These are phyloP conservation scores for Nephrotoma appendiculata DNA, from an alignment of 2,888 invertebrate genomes.

Conservation along the genomic window DNA sequence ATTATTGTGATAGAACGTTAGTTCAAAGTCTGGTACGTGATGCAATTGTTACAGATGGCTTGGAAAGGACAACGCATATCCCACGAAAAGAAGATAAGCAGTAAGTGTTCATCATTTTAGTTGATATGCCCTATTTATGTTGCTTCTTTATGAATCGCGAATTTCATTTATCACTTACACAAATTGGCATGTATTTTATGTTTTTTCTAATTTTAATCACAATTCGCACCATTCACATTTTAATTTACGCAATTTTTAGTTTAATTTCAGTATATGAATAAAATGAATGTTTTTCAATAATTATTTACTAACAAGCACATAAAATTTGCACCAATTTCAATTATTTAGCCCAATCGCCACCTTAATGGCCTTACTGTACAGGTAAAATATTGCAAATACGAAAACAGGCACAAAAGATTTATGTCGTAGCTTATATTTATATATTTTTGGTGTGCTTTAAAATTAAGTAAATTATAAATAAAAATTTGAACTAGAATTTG, in stretches of 20 bases:
- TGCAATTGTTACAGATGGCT: constrained; percentile 76
- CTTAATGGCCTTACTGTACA: constrained; percentile 87
- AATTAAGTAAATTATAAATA: not conserved
- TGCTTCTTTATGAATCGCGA: not conserved
- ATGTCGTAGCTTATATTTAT: not conserved
- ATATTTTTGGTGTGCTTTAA: not conserved
- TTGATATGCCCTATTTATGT: not conserved
- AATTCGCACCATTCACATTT: not conserved
- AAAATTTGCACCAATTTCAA: constrained; percentile 8
- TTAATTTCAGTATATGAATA: not conserved
- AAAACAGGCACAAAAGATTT: not conserved
- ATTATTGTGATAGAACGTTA: constrained; percentile 75
- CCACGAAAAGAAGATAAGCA: constrained; percentile 56
- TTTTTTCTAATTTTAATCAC: not conserved
- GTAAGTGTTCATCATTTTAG: constrained; percentile 44
- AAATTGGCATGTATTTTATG: not conserved
- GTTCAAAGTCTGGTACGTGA: constrained; percentile 82
- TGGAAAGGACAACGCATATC: constrained; percentile 46
- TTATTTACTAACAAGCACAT: constrained; percentile 11
- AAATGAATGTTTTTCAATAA: not conserved
- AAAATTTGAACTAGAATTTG: not conserved
- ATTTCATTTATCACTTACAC: not conserved
- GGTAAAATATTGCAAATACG: constrained; percentile 49
- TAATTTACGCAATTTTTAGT: not conserved
- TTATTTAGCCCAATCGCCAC: constrained; percentile 83